phyloP scores from a whole-genome alignment of 2,113 vertebrate species.

The Pangasianodon gigas region DNA sequence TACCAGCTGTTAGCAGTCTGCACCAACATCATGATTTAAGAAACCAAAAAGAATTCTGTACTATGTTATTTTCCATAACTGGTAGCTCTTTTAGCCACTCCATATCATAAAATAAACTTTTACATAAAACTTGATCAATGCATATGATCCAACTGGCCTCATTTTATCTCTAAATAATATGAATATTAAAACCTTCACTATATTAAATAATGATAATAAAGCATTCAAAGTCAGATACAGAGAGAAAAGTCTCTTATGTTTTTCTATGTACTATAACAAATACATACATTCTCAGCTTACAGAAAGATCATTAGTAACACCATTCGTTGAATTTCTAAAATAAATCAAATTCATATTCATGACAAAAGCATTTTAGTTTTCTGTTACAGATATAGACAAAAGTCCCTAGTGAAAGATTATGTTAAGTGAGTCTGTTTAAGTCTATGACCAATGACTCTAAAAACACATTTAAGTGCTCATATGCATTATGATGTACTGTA shows the following conservation, averaged over 20 bases:
- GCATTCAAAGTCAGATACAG: background rate
- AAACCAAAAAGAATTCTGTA: background rate
- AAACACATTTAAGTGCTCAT: background rate
- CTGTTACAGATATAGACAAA: background rate
- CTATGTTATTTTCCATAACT: too few relatives aligned
- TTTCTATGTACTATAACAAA: too few relatives aligned
- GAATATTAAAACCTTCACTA: too few relatives aligned
- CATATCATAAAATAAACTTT: too few relatives aligned
- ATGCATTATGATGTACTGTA: background rate
- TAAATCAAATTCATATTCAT: too few relatives aligned
- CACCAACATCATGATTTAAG: background rate
- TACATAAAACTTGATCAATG: background rate
- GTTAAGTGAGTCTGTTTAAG: background rate
- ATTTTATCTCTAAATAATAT: too few relatives aligned
- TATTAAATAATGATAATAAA: background rate
- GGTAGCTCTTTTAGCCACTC: too few relatives aligned
- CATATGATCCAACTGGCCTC: too few relatives aligned
- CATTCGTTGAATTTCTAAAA: background rate
- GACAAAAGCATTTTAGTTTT: background rate
- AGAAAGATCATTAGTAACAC: background rate
- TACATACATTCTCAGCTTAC: background rate
- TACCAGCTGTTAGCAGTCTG: background rate
- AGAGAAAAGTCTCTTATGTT: too few relatives aligned
- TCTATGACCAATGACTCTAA: background rate
- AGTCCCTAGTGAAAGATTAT: background rate